Base-by-base conservation (phyloP, 2,797 vertebrate genomes). In the Anas bahamensis region DNA sequence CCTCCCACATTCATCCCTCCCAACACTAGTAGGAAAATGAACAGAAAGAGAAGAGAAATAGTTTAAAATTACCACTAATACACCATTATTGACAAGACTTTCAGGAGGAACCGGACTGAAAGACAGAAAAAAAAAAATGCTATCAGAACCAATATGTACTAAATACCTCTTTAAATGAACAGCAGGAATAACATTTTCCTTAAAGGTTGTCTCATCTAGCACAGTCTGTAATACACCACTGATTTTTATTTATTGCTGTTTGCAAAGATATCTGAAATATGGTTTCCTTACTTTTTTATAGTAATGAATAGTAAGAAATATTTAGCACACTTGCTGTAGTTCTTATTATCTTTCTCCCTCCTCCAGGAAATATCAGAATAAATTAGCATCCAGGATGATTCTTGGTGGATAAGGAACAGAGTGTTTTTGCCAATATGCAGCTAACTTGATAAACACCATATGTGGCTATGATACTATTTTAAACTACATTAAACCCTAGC, bases 11-110 rank as follows among this genome's bases (percentile, higher is more conserved):
- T 78, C 63, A 83, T 28, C 59, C 35, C 18, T 72, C 28, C 53
- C 29, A 78, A 11, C 9, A 7, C 12, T 21, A 68, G 35, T 15
- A 72, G 14, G 37, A 46, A 75, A 87, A 48, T 1, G 5, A 86
- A 63, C 41, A 57, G 3, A 21, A 19, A n/a, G 41, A 44, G 13
- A 86, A 22, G 29, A 87, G 5, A 68, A 76, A 53, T 10, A 50
- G 35, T 37, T 90, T 48, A 11, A 90, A 85, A 88, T 97, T 97
- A 97, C 97, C 97, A 97, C 94, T 86, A 97, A 61, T 88, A 95
- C 94, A 44, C 92, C 94, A 28, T 97, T 97, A 86, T 92, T 97
- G 55, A 96, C 79, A 61, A 96, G 92, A 70, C 91, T 95, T 84
- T 97, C 97, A 22, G 86, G 86, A 91, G 89, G 89, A n/a, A 94